Evolutionary conservation across 1,140 invertebrate species (phyloP).

Genomic region (Bombus affinis): DNA sequence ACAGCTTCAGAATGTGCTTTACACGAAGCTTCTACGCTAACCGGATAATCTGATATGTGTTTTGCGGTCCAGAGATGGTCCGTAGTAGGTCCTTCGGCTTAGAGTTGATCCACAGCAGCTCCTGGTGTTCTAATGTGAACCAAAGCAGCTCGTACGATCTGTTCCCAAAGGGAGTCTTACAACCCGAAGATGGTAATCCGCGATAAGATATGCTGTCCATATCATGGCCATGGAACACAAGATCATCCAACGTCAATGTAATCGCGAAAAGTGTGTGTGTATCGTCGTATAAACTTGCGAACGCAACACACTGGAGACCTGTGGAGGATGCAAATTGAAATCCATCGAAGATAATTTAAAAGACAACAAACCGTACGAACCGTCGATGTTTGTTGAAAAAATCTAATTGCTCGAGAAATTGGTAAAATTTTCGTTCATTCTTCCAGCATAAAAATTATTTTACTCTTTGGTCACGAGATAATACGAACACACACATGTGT

Average conservation of each 20-base stretch:
- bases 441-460: conserved; percentile 26
- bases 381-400: neutral
- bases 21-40: neutral
- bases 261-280: neutral
- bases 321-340: neutral
- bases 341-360: neutral
- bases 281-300: too few species aligned
- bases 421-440: too few species aligned
- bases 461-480: conserved; percentile 21
- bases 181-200: neutral
- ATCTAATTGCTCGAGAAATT: too few species aligned
- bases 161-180: neutral
- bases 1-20: neutral
- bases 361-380: neutral
- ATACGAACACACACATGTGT: neutral
- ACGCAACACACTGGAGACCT: neutral
- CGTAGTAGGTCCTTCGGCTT: neutral
- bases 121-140: neutral
- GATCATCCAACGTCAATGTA: neutral
- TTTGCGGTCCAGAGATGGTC: neutral
- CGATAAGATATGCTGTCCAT: neutral
- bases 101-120: neutral
- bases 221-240: neutral
- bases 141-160: neutral
- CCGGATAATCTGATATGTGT: neutral